Conservation (phyloP, 2,113 vertebrate species). For the Antechinus stuartii region DNA sequence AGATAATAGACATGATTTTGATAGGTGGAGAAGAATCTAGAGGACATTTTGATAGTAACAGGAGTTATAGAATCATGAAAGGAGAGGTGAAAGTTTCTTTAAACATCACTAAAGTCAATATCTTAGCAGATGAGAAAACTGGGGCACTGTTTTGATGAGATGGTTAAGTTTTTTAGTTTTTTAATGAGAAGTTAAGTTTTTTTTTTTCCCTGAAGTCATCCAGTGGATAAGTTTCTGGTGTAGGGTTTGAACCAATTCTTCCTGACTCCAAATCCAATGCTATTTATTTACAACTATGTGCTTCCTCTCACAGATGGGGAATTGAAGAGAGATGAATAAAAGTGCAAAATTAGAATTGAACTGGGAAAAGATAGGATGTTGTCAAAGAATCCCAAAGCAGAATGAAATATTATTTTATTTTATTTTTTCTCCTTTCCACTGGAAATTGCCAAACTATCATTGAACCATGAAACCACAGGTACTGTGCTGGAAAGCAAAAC, state of each 20-base stretch:
- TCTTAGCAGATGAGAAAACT: neutral
- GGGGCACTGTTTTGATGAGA: neutral
- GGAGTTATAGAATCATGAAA: neutral
- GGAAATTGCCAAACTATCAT: neutral
- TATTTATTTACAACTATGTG: neutral
- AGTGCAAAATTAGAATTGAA: neutral
- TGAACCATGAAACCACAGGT: constrained; percentile 14
- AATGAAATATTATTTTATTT: rapidly evolving
- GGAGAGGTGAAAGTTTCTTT: neutral
- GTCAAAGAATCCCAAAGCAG: neutral
- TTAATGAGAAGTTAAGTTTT: neutral
- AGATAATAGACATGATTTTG: neutral
- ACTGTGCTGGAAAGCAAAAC: constrained; percentile 3
- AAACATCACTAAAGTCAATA: neutral
- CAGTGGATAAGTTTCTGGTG: neutral
- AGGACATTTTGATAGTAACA: neutral
- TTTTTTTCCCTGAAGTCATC: too few relatives aligned
- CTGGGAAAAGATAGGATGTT: neutral
- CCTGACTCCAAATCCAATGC: neutral
- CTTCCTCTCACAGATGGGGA: neutral
- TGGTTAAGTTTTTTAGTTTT: too few relatives aligned
- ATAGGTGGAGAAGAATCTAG: neutral
- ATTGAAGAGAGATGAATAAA: neutral
- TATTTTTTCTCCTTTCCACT: neutral
- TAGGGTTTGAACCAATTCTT: neutral